phyloP scores from a whole-genome alignment of 2,113 vertebrate species.

The Rhinopithecus roxellana region DNA sequence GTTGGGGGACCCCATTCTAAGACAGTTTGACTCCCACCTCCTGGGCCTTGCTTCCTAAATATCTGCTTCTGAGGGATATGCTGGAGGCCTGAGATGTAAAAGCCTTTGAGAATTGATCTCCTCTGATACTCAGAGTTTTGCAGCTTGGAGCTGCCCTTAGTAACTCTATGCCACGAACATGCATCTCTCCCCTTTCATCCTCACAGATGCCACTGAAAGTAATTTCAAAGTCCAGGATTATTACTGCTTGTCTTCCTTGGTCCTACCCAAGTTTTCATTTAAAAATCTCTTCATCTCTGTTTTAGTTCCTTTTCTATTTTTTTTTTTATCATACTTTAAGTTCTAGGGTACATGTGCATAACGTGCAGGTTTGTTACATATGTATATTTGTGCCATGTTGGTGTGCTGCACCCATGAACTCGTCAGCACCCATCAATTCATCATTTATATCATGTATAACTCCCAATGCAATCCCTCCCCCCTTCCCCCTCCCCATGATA shows the following conservation, averaged over 20 bases:
- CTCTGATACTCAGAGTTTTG: neutral
- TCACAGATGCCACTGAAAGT: neutral
- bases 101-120: neutral
- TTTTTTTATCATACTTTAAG: too few relatives aligned
- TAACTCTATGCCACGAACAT: neutral
- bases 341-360: too few relatives aligned
- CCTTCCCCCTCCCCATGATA: too few relatives aligned
- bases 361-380: too few relatives aligned
- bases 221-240: neutral
- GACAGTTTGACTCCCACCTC: neutral
- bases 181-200: neutral
- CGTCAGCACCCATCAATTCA: too few relatives aligned
- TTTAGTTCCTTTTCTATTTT: conserved; percentile 17
- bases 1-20: neutral
- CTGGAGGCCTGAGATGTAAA: neutral
- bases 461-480: too few relatives aligned
- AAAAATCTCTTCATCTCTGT: neutral
- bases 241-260: neutral
- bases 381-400: too few relatives aligned
- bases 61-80: neutral
- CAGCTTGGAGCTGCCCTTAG: neutral
- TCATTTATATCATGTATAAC: too few relatives aligned
- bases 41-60: neutral
- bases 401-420: too few relatives aligned
- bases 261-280: neutral